These are phyloP conservation scores for Diarsia brunnea DNA, from an alignment of 2,888 invertebrate species.

Conservation along the genomic window DNA sequence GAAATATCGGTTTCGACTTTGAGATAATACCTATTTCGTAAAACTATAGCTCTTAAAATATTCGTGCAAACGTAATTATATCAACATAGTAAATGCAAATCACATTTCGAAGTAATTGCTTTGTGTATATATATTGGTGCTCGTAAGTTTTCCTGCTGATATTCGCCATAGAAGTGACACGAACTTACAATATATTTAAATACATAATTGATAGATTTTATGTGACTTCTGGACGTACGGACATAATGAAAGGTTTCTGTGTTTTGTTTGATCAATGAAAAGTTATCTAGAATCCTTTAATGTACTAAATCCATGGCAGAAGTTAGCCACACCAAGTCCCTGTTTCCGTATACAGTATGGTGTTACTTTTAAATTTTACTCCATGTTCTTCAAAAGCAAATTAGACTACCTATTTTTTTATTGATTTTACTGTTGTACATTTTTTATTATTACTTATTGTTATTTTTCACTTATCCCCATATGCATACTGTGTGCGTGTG, in stretches of 20 bases:
- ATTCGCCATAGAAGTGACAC: not conserved
- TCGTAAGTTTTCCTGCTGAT: too few species aligned
- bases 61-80: too few species aligned
- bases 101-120: too few species aligned
- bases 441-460: not conserved
- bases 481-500: not conserved
- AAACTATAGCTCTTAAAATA: too few species aligned
- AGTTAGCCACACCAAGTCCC: not conserved
- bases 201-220: not conserved
- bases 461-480: not conserved
- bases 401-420: not conserved
- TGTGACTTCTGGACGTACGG: not conserved
- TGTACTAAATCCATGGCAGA: not conserved
- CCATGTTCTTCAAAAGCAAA: not conserved
- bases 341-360: not conserved
- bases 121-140: too few species aligned
- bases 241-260: not conserved
- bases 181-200: not conserved
- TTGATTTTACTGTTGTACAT: not conserved
- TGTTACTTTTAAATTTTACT: not conserved
- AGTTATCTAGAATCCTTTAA: not conserved
- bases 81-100: too few species aligned
- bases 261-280: not conserved
- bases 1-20: too few species aligned
- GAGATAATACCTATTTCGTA: too few species aligned